Percentiles rank a stretch among this genome's conserved stretches.
Evolutionary conservation across 2,113 vertebrate genomes (phyloP).

Genomic region (Vidua chalybeata): DNA sequence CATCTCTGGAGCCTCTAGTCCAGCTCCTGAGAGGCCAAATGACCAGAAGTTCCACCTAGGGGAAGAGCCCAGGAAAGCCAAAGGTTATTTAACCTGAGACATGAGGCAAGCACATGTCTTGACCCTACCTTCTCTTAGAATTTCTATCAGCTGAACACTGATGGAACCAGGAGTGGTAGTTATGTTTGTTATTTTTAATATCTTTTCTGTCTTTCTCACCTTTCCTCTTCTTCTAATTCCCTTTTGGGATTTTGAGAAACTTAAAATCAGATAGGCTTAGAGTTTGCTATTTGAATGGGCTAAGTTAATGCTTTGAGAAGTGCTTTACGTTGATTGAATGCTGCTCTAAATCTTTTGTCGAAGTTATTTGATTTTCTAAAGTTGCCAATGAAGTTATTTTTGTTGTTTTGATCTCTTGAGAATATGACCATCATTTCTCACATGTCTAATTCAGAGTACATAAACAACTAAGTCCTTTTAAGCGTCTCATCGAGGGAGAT

Average conservation of each 20-base stretch:
- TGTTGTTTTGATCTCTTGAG: neutral
- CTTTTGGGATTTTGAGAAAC: neutral
- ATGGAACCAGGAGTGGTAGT: neutral
- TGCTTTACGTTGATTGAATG: neutral
- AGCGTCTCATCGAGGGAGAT: accelerated
- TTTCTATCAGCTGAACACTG: neutral
- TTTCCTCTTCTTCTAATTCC: neutral
- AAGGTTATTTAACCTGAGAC: neutral
- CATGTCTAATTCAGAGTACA: neutral
- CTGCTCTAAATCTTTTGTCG: neutral
- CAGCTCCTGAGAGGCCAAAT: neutral
- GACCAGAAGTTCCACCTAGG: neutral
- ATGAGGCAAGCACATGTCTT: neutral
- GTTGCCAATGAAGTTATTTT: neutral
- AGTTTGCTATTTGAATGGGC: neutral
- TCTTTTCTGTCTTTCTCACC: neutral
- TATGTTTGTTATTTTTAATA: neutral
- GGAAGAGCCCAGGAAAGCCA: neutral
- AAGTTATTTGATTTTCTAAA: neutral
- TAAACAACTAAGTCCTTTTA: neutral
- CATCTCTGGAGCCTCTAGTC: neutral
- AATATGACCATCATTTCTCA: neutral
- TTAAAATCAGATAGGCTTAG: neutral
- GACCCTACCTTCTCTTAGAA: neutral
- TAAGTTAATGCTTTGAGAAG: neutral